Percentiles rank a stretch among this genome's conserved stretches.
These are phyloP conservation scores for Ectropis grisescens DNA, from an alignment of 1,140 invertebrate species.

Conservation along the genomic window DNA sequence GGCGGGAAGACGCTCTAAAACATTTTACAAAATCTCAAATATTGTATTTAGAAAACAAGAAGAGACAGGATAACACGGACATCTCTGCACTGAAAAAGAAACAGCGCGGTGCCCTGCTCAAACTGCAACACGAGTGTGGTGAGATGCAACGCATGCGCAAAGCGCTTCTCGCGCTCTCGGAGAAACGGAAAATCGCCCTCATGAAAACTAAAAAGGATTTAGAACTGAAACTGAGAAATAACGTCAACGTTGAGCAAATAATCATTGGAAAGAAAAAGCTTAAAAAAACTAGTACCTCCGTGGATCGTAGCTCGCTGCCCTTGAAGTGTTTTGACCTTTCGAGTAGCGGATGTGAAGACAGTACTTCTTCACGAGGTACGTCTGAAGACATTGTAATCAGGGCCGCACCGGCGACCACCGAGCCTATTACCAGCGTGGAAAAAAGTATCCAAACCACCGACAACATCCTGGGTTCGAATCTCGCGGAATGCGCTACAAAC, in stretches of 20 bases:
- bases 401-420: background rate
- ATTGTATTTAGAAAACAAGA: conserved; percentile 57
- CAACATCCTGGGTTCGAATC: conserved; percentile 10
- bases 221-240: conserved; percentile 46
- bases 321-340: conserved; percentile 58
- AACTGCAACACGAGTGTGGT: conserved; percentile 58
- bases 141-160: conserved; percentile 64
- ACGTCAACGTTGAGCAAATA: conserved; percentile 47
- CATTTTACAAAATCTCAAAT: conserved; percentile 61
- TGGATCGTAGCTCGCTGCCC: conserved; percentile 33
- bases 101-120: conserved; percentile 54
- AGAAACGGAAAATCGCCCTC: conserved; percentile 51
- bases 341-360: conserved; percentile 52
- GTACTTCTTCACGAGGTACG: conserved; percentile 26
- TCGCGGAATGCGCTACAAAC: conserved; percentile 19
- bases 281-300: conserved; percentile 23
- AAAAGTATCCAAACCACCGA: conserved; percentile 51
- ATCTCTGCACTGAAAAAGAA: conserved; percentile 59
- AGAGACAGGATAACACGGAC: conserved; percentile 55
- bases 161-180: conserved; percentile 44
- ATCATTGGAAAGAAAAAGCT: conserved; percentile 45
- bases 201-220: conserved; percentile 60
- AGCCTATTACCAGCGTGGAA: conserved; percentile 23
- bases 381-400: conserved; percentile 9
- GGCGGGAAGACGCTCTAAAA: conserved; percentile 61